Conservation (phyloP, 2,888 invertebrate species). For the Meganola albula region DNA sequence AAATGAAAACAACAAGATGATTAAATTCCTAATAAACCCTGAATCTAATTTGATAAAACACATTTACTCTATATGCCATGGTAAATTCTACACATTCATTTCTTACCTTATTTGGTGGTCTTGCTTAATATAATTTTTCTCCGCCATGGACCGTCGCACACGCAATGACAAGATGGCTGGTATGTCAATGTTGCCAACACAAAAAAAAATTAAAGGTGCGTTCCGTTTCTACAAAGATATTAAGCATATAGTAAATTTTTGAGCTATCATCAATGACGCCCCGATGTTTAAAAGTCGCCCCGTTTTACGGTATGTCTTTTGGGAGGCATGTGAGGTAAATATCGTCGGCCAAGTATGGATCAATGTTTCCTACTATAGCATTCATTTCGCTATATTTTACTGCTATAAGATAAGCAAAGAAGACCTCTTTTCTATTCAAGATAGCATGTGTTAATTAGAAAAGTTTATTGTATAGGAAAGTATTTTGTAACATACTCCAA, state of each 20-base stretch:
- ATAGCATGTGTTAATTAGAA: constrained; percentile 14
- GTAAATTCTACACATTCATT: background rate
- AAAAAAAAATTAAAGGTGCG: background rate
- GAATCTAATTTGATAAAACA: background rate
- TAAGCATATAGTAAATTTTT: background rate
- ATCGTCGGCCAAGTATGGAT: constrained; percentile 77
- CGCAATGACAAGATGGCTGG: background rate
- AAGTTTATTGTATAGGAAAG: constrained; percentile 21
- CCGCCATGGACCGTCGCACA: background rate
- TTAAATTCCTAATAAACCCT: background rate
- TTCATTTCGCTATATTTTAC: constrained; percentile 16
- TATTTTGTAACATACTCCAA: constrained; percentile 20
- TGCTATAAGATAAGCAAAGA: constrained; percentile 7
- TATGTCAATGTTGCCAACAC: background rate
- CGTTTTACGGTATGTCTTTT: constrained; percentile 21
- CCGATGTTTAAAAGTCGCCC: background rate
- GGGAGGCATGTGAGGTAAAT: constrained; percentile 75
- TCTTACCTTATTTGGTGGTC: background rate
- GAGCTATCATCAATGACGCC: background rate
- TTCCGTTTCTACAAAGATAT: background rate
- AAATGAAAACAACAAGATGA: background rate
- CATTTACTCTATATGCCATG: background rate
- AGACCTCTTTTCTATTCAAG: constrained; percentile 9
- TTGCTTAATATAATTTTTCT: background rate
- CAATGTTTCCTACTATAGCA: constrained; percentile 80